Conservation (phyloP, 2,888 invertebrate genomes). For the Sylvicola fuscatus region DNA sequence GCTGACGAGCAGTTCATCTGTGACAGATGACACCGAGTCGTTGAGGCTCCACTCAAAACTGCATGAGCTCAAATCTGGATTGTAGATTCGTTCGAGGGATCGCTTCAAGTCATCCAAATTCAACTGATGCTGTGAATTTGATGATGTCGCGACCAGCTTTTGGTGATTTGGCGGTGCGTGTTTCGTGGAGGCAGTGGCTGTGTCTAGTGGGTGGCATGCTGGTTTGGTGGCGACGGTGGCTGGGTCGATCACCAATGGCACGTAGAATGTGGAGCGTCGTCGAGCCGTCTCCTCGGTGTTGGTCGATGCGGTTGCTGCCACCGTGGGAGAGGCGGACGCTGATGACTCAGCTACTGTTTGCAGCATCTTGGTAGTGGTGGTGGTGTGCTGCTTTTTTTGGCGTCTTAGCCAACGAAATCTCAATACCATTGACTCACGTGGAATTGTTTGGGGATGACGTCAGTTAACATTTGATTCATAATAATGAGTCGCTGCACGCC, state of each 20-base stretch:
- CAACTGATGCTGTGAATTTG: neutral
- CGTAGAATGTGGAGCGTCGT: conserved; percentile 55
- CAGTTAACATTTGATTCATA: no score
- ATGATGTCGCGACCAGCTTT: neutral
- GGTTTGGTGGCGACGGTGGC: conserved; percentile 4
- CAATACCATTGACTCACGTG: no score
- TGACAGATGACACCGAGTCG: conserved; percentile 7
- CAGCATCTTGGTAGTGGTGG: conserved; percentile 16
- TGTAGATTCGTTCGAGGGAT: conserved; percentile 5
- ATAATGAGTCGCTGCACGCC: no score
- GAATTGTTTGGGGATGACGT: no score
- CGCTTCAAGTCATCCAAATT: conserved; percentile 1
- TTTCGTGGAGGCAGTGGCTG: conserved; percentile 4
- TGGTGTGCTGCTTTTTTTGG: conserved; percentile 8
- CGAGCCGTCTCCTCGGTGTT: conserved; percentile 30
- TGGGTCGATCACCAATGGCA: conserved; percentile 31
- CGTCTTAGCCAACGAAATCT: no score
- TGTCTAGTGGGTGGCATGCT: conserved; percentile 3
- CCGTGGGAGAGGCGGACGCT: conserved; percentile 13
- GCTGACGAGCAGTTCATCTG: no score
- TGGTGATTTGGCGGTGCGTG: conserved; percentile 2
- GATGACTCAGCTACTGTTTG: conserved; percentile 11
- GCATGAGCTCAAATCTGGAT: conserved; percentile 14
- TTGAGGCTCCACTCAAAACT: conserved; percentile 21
- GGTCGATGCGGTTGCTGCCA: conserved; percentile 8